phyloP scores from a whole-genome alignment of 2,113 vertebrate genomes.

The Vicugna pacos region DNA sequence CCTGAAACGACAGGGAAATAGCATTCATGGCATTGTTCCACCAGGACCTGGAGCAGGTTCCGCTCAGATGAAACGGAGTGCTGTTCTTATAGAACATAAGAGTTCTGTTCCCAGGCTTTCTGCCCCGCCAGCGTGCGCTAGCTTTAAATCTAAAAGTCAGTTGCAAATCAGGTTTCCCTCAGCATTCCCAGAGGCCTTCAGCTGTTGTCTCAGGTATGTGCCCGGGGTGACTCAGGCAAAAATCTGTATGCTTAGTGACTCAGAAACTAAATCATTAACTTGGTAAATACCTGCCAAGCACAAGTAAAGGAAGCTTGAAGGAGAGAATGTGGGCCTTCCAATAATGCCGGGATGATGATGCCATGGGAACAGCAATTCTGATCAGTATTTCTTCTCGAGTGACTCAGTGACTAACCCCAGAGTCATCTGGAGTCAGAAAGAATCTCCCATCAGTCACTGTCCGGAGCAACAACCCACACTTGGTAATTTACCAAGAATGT shows the following conservation, averaged over 20 bases:
- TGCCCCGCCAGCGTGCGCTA: fast-evolving
- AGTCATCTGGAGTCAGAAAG: background rate
- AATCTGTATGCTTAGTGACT: slow-evolving; percentile 45
- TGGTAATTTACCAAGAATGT: background rate
- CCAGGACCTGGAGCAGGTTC: background rate
- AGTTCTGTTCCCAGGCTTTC: background rate
- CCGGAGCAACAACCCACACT: fast-evolving
- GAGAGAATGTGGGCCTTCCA: background rate
- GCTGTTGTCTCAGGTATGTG: background rate
- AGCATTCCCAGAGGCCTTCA: background rate
- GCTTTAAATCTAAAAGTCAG: background rate
- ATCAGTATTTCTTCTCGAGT: fast-evolving
- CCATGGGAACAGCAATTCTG: fast-evolving
- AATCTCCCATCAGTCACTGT: background rate
- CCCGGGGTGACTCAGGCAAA: background rate
- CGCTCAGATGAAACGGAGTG: fast-evolving
- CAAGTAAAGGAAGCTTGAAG: too few relatives aligned
- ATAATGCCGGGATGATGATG: fast-evolving
- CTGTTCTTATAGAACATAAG: background rate
- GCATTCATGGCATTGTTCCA: slow-evolving; percentile 5
- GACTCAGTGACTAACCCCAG: background rate
- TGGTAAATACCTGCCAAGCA: background rate
- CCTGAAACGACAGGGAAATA: slow-evolving; percentile 52
- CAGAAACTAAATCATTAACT: slow-evolving; percentile 68
- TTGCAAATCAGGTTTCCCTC: background rate